phyloP scores from a whole-genome alignment of 1,140 invertebrate species.

The Conus ventricosus region DNA sequence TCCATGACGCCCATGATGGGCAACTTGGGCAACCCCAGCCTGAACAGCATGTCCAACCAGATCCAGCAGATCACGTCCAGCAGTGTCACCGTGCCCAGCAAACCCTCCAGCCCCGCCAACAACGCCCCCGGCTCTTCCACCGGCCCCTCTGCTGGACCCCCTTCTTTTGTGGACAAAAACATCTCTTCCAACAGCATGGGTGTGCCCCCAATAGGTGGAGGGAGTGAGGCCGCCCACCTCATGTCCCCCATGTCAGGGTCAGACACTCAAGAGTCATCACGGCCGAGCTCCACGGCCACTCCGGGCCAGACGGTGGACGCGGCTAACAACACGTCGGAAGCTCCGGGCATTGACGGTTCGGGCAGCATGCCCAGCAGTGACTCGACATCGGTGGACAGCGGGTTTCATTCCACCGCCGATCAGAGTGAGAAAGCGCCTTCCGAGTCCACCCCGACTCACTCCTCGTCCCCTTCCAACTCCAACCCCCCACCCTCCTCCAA shows the following conservation, averaged over 20 bases:
- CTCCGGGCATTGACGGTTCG: conserved; percentile 40
- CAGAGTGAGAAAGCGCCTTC: conserved; percentile 47
- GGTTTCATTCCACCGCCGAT: conserved; percentile 47
- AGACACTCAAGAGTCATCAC: conserved; percentile 45
- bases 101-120: conserved; percentile 38
- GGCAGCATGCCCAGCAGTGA: conserved; percentile 45
- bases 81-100: conserved; percentile 43
- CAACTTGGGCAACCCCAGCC: conserved; percentile 51
- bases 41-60: conserved; percentile 59
- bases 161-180: conserved; percentile 7
- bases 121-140: not conserved
- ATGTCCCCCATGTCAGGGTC: conserved; percentile 45
- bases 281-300: conserved; percentile 48
- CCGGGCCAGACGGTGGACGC: conserved; percentile 47
- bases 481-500: conserved; percentile 26
- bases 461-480: conserved; percentile 30
- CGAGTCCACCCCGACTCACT: conserved; percentile 39
- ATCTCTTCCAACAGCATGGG: not conserved
- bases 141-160: not conserved
- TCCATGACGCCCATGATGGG: conserved; percentile 52
- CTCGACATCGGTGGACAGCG: conserved; percentile 49
- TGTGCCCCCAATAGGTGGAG: not conserved
- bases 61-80: conserved; percentile 57
- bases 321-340: conserved; percentile 33
- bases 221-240: not conserved